Base-by-base conservation (phyloP, 2,113 vertebrate species). In the Emydura subglobosa region DNA sequence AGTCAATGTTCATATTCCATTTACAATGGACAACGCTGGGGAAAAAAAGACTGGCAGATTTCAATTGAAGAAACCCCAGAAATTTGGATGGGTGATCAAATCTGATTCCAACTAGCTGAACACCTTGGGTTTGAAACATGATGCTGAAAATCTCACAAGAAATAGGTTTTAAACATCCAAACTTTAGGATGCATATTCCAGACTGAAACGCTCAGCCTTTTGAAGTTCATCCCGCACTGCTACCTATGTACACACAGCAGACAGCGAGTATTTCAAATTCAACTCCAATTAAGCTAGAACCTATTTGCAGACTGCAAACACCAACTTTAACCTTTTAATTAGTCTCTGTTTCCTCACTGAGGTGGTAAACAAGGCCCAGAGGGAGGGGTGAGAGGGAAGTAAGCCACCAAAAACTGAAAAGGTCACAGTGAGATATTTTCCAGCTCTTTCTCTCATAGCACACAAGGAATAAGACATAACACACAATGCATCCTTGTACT, bases 31-130 rank as follows among this genome's bases (percentile, higher is more conserved):
- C 42, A 27, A 8, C 76, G 79, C 27, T 50, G 42, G 5, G 0
- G 14, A 4, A 19, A 84, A 17, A 61, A 47, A 78, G 86, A 29
- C 72, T n/a, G n/a, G 49, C 83, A 57, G 34, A 24, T n/a, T 94
- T 51, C 6, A 0, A 0, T 4, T 85, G 31, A 6, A 34, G 53
- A 39, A 39, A 34, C 65, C 65, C n/a, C 65, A 17, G 42, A 34
- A 1, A 16, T 2, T 4, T 1, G 57, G 79, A 7, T 54, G 50
- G 68, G 50, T 10, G 57, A 29, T n/a, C 8, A 29, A 31, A 24
- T 12, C 27, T 85, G 44, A 25, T 59, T 54, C 85, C n/a, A 74
- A 27, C 19, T 81, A n/a, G 12, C 21, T n/a, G 19, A 72, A 72
- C 9, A 22, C n/a, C 19, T 22, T 10, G 65, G 11, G 34, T 54